phyloP scores from a whole-genome alignment of 2,113 vertebrate species.

The Rhinoderma darwinii region DNA sequence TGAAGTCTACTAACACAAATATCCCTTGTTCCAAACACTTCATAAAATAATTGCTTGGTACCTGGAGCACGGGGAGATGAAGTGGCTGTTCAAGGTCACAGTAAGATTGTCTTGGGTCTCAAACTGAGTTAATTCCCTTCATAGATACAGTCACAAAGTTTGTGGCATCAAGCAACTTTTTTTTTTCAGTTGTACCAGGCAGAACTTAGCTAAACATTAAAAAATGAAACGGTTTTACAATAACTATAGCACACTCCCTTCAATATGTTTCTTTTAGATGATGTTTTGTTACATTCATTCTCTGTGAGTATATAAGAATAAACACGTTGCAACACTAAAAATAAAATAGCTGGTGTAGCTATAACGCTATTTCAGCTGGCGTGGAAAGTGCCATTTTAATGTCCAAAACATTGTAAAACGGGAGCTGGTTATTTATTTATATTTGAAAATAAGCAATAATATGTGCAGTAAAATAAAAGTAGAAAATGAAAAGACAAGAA shows the following conservation, averaged over 20 bases:
- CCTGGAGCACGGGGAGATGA: slow-evolving; percentile 9
- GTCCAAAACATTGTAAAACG: slow-evolving; percentile 44
- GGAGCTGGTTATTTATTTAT: slow-evolving; percentile 36
- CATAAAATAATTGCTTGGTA: slow-evolving; percentile 20
- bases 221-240: neutral
- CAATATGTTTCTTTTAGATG: slow-evolving; percentile 30
- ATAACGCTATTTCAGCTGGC: slow-evolving; percentile 27
- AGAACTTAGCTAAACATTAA: slow-evolving; percentile 18
- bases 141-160: slow-evolving; percentile 22
- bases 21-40: slow-evolving; percentile 32
- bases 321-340: slow-evolving; percentile 43
- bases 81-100: slow-evolving; percentile 42
- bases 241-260: neutral
- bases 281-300: slow-evolving; percentile 6
- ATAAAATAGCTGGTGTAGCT: slow-evolving; percentile 28
- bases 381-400: slow-evolving; percentile 31
- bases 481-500: slow-evolving; percentile 27
- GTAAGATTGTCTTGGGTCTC: slow-evolving; percentile 43
- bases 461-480: slow-evolving; percentile 29
- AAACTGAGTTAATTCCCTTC: slow-evolving; percentile 48
- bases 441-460: slow-evolving; percentile 36
- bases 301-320: slow-evolving; percentile 22
- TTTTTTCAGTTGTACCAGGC: neutral
- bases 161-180: slow-evolving; percentile 14
- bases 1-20: slow-evolving; percentile 7